Evolutionary conservation across 2,888 invertebrate genomes (phyloP).

Genomic region (Adineta ricciae): DNA sequence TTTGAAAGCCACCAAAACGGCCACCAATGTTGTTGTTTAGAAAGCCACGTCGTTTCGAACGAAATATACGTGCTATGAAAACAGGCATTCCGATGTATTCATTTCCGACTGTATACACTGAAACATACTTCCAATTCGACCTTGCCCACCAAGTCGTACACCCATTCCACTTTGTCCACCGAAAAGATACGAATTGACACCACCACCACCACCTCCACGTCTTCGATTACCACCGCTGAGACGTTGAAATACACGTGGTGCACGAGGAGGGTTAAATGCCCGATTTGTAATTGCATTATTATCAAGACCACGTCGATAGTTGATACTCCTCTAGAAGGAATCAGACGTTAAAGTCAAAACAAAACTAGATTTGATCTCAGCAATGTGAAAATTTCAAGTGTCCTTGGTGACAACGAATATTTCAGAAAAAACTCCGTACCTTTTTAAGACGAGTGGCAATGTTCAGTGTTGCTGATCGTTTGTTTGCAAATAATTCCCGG

Average conservation of each 20-base stretch:
- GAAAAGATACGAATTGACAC: not conserved
- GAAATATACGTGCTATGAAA: not conserved
- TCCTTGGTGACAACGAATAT: too few relatives aligned
- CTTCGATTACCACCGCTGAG: not conserved
- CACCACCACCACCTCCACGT: not conserved
- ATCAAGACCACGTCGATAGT: not conserved
- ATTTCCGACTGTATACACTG: not conserved
- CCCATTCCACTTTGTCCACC: constrained; percentile 9
- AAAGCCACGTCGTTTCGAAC: not conserved
- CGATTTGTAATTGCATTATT: not conserved
- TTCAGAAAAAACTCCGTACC: too few relatives aligned
- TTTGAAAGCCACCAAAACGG: not conserved
- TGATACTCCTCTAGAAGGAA: not conserved
- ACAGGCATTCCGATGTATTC: not conserved
- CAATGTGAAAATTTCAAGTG: too few relatives aligned
- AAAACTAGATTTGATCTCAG: not conserved
- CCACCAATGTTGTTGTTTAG: not conserved
- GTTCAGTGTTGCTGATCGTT: not conserved
- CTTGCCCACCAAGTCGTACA: not conserved
- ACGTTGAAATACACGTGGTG: not conserved
- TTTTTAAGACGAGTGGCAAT: not conserved
- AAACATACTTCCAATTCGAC: not conserved
- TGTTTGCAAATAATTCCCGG: not conserved
- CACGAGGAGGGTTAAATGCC: not conserved
- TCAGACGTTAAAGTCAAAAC: not conserved